These are phyloP conservation scores for Papilio xuthus DNA, from an alignment of 1,140 invertebrate species.

Conservation along the genomic window DNA sequence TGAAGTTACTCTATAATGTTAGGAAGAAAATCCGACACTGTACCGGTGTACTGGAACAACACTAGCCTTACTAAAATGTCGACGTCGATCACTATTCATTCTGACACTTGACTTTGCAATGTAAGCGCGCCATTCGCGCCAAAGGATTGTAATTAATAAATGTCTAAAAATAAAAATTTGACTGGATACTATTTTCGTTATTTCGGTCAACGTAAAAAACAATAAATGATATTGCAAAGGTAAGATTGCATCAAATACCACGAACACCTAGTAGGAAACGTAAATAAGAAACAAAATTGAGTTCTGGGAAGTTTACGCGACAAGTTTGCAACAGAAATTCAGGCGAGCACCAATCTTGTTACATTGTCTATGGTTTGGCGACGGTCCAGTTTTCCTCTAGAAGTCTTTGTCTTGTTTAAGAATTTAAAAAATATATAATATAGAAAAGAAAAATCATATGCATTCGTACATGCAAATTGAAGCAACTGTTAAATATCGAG, in stretches of 20 bases:
- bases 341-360: conserved; percentile 49
- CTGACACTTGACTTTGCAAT: too few relatives aligned
- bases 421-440: neutral
- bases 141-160: too few relatives aligned
- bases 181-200: too few relatives aligned
- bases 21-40: too few relatives aligned
- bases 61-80: too few relatives aligned
- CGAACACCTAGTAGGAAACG: neutral
- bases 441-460: neutral
- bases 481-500: neutral
- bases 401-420: neutral
- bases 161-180: too few relatives aligned
- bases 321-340: conserved; percentile 44
- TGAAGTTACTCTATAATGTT: neutral
- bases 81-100: too few relatives aligned
- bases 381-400: conserved; percentile 52
- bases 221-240: neutral
- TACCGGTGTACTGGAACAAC: too few relatives aligned
- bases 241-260: neutral
- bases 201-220: neutral
- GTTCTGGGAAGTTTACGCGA: conserved; percentile 17
- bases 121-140: too few relatives aligned
- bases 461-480: neutral
- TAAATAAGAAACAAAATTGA: conserved; percentile 31
- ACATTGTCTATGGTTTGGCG: conserved; percentile 56